phyloP scores from a whole-genome alignment of 2,888 invertebrate genomes.

The Eilema caniola region DNA sequence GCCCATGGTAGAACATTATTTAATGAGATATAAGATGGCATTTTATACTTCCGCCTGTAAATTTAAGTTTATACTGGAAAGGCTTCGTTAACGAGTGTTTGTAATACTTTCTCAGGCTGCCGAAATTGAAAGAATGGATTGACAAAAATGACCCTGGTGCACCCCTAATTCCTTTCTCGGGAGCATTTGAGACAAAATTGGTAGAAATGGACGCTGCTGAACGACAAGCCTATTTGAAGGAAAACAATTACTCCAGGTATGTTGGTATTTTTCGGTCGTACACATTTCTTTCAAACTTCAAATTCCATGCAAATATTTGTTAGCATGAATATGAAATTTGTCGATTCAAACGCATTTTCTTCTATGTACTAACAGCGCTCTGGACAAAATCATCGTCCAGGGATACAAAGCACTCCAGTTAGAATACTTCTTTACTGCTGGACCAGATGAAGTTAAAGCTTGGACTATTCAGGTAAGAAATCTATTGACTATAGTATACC shows the following conservation, averaged over 20 bases:
- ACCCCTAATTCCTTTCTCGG: slow-evolving; percentile 98
- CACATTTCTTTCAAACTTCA: too few relatives aligned
- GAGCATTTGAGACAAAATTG: slow-evolving; percentile 94
- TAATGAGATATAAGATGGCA: too few relatives aligned
- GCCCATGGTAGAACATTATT: too few relatives aligned
- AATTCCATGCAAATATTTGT: too few relatives aligned
- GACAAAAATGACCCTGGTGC: slow-evolving; percentile 98
- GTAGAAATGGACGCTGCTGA: slow-evolving; percentile 94
- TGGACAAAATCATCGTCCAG: slow-evolving; percentile 98
- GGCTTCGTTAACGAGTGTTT: background rate
- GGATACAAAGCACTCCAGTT: slow-evolving; percentile 98
- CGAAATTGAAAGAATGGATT: slow-evolving; percentile 99
- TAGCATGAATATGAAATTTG: background rate
- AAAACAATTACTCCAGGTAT: slow-evolving; percentile 93
- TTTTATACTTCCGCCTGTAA: too few relatives aligned
- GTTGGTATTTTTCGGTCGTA: background rate
- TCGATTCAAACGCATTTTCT: background rate
- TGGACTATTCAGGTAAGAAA: slow-evolving; percentile 97
- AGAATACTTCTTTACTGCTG: slow-evolving; percentile 99
- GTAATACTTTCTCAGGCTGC: slow-evolving; percentile 88
- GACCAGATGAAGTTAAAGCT: slow-evolving; percentile 99
- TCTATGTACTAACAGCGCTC: slow-evolving; percentile 87
- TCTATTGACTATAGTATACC: too few relatives aligned
- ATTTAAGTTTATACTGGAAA: too few relatives aligned
- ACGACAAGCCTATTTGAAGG: slow-evolving; percentile 92